Evolutionary conservation across 1,140 invertebrate species (phyloP).

Genomic region (Hormaphis cornu): DNA sequence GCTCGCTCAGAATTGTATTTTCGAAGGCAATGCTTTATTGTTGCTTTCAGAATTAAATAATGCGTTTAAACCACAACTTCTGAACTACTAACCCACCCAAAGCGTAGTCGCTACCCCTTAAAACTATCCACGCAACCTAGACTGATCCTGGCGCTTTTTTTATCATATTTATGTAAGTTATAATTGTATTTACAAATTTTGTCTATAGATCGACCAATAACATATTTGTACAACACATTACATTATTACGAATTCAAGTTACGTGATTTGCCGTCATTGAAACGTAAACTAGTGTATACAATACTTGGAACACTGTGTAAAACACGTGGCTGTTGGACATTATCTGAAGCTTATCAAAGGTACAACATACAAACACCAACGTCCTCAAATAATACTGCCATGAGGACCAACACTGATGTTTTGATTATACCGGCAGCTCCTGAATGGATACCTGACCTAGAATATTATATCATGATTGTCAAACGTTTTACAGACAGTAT

Average conservation of each 20-base stretch:
- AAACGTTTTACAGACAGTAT: slow-evolving; percentile 73
- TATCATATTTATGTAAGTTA: not conserved
- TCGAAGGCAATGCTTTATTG: no score
- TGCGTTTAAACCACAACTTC: no score
- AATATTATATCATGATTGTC: slow-evolving; percentile 67
- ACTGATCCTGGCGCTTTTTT: no score
- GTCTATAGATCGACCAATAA: slow-evolving; percentile 78
- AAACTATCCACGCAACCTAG: no score
- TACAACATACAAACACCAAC: slow-evolving; percentile 50
- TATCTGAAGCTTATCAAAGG: slow-evolving; percentile 74
- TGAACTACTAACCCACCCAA: no score
- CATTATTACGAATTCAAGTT: slow-evolving; percentile 90
- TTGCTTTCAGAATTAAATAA: no score
- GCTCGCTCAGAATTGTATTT: no score
- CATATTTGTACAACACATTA: slow-evolving; percentile 90
- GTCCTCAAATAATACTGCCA: not conserved
- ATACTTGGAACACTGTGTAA: slow-evolving; percentile 79
- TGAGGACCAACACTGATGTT: not conserved
- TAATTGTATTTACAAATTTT: not conserved
- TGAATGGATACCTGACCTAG: slow-evolving; percentile 75
- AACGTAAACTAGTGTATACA: slow-evolving; percentile 71
- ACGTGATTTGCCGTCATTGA: slow-evolving; percentile 68
- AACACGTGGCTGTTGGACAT: slow-evolving; percentile 72
- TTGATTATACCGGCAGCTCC: slow-evolving; percentile 45
- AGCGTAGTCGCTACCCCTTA: no score